These are phyloP conservation scores for Oxycera nigricornis DNA, from an alignment of 2,888 invertebrate genomes.

Conservation along the genomic window DNA sequence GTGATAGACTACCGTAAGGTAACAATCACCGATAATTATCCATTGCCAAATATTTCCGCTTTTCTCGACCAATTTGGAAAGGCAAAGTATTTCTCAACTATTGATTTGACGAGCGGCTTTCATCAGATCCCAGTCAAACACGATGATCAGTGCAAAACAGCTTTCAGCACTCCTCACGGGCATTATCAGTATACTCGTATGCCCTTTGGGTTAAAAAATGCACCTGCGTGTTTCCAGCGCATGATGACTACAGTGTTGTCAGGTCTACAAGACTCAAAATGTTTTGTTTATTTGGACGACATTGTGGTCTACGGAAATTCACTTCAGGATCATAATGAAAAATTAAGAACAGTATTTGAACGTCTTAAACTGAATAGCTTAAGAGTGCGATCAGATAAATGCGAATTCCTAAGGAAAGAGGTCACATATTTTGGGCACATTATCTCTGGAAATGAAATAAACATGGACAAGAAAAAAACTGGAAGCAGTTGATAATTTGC, in stretches of 20 bases:
- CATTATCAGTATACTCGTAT: no score
- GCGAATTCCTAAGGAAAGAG: constrained; percentile 44
- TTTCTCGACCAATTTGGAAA: background rate
- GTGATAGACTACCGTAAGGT: background rate
- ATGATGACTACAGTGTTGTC: background rate
- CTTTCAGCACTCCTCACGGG: background rate
- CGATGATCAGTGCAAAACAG: background rate
- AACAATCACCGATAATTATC: background rate
- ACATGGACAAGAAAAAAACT: background rate
- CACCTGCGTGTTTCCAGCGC: background rate
- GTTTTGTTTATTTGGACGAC: constrained; percentile 56
- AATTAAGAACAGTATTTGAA: constrained; percentile 49
- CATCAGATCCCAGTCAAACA: background rate
- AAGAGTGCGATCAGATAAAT: constrained; percentile 49
- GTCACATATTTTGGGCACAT: constrained; percentile 49
- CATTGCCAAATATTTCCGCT: constrained; percentile 7
- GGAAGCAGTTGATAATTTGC: background rate
- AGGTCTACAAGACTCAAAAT: constrained; percentile 52
- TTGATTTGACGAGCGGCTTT: background rate
- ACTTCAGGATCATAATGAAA: no score
- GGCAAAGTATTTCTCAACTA: background rate
- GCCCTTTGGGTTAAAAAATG: no score
- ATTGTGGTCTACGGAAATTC: constrained; percentile 52
- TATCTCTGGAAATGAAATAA: constrained; percentile 51
- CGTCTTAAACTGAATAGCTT: constrained; percentile 47